phyloP scores from a whole-genome alignment of 2,797 vertebrate species.

The Tachyglossus aculeatus region DNA sequence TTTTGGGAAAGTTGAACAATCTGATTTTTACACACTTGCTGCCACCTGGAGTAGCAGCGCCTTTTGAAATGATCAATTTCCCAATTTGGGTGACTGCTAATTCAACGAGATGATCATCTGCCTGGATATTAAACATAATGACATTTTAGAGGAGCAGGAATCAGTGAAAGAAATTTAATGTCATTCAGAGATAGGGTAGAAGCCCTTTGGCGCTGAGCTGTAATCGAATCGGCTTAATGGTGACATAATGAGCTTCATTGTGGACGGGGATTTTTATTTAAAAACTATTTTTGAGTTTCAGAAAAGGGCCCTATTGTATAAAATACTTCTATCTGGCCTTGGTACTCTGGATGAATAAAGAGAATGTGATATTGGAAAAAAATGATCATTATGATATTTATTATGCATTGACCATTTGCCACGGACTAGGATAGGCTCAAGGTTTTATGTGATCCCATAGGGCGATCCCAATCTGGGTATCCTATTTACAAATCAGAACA shows the following conservation, averaged over 20 bases:
- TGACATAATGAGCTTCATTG: conserved; percentile 1
- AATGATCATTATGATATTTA: too few relatives aligned
- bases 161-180: conserved; percentile 11
- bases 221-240: conserved; percentile 3
- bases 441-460: too few relatives aligned
- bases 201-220: background rate
- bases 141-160: conserved; percentile 12
- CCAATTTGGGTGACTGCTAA: conserved; percentile 16
- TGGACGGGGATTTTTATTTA: background rate
- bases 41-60: background rate
- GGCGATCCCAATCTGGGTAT: too few relatives aligned
- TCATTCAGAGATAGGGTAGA: background rate
- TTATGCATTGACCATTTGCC: too few relatives aligned
- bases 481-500: too few relatives aligned
- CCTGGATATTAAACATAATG: background rate
- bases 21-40: too few relatives aligned
- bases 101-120: conserved; percentile 14
- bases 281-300: conserved; percentile 7
- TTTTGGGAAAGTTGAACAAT: too few relatives aligned
- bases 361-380: too few relatives aligned
- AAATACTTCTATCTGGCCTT: background rate
- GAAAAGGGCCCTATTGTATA: background rate
- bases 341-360: background rate
- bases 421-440: too few relatives aligned
- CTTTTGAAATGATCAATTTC: conserved; percentile 17